Conservation (phyloP, 2,888 invertebrate species). For the Ormia ochracea region DNA sequence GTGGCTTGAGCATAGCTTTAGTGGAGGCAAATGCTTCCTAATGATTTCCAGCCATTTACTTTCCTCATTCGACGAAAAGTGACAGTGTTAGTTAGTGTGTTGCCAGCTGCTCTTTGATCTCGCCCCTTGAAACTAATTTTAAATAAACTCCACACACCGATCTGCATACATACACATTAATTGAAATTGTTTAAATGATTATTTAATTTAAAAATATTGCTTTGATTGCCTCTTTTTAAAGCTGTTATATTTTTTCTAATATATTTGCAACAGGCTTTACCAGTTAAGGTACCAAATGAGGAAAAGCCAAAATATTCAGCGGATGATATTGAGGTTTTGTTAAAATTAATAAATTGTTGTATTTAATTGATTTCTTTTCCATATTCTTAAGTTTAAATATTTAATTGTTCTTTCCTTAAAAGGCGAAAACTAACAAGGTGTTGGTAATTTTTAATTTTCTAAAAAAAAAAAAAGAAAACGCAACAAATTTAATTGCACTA, state of each 20-base stretch:
- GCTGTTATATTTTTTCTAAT: slow-evolving; percentile 56
- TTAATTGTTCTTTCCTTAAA: slow-evolving; percentile 40
- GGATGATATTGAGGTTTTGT: slow-evolving; percentile 74
- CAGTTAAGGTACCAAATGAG: slow-evolving; percentile 65
- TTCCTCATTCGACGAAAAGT: too few species aligned
- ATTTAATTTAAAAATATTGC: neutral
- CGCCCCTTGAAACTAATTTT: neutral
- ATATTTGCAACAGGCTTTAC: slow-evolving; percentile 69
- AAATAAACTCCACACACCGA: neutral
- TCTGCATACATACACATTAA: neutral
- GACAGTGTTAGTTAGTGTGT: neutral
- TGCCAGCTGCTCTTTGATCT: neutral
- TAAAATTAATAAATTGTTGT: slow-evolving; percentile 36
- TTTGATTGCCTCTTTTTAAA: neutral
- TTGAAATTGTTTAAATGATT: neutral
- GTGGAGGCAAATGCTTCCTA: too few species aligned
- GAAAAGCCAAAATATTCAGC: slow-evolving; percentile 70
- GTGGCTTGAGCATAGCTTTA: too few species aligned
- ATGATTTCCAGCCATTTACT: neutral
- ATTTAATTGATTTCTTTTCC: slow-evolving; percentile 30
- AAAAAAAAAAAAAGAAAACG: slow-evolving; percentile 3
- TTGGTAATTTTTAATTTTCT: slow-evolving; percentile 27
- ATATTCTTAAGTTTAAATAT: slow-evolving; percentile 27
- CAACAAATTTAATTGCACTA: slow-evolving; percentile 5
- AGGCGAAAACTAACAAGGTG: slow-evolving; percentile 47